phyloP scores from a whole-genome alignment of 92 coral and sea anemone species.

The Pocillopora grandis region DNA sequence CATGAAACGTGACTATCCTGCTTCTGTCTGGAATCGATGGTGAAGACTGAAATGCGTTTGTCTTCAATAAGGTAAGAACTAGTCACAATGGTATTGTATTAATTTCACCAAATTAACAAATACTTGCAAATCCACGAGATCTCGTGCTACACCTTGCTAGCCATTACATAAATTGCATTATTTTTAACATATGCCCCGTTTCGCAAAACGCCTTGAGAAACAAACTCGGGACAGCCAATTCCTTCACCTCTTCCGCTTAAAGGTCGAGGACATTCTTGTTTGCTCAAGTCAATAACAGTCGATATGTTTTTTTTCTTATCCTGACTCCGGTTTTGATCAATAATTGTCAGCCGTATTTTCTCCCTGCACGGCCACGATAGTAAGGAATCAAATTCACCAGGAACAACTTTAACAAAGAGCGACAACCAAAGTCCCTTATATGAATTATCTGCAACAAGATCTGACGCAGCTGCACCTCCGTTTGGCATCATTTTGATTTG shows the following conservation, averaged over 20 bases:
- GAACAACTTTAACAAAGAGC: conserved; percentile 55
- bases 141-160: not conserved
- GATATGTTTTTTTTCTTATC: conserved; percentile 22
- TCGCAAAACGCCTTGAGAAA: too few species aligned
- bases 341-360: conserved; percentile 44
- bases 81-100: too few species aligned
- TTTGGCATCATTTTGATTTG: conserved; percentile 34
- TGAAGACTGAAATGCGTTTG: too few species aligned
- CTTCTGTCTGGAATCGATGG: too few species aligned
- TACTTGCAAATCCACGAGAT: too few species aligned
- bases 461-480: not conserved
- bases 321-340: conserved; percentile 40
- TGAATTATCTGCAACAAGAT: not conserved
- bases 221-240: not conserved
- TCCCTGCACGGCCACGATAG: conserved; percentile 68
- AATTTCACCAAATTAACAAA: too few species aligned
- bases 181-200: not conserved
- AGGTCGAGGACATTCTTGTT: not conserved
- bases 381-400: conserved; percentile 57
- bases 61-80: not conserved
- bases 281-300: not conserved
- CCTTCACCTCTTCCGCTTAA: not conserved
- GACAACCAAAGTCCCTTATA: not conserved
- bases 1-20: too few species aligned
- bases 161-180: not conserved